A percentile compares a stretch with the other conserved stretches of the same genome.
Evolutionary conservation across 2,113 vertebrate genomes (phyloP).

Genomic region (Hiodon tergisus): DNA sequence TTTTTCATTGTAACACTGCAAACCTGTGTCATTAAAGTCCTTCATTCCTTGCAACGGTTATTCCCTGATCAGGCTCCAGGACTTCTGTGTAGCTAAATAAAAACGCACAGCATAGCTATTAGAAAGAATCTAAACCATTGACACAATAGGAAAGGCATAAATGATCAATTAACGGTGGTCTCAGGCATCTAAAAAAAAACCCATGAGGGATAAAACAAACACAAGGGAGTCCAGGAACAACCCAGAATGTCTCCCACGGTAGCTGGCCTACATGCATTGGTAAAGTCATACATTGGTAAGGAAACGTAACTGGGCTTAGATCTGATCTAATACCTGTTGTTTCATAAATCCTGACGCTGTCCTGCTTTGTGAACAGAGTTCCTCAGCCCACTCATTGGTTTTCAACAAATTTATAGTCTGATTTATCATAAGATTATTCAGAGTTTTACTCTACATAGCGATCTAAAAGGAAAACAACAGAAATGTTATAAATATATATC

Average conservation of each 20-base stretch:
- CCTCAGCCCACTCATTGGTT: neutral
- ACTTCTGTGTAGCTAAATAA: too few relatives aligned
- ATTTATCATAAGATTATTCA: constrained; percentile 33
- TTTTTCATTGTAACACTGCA: too few relatives aligned
- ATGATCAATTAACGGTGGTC: neutral
- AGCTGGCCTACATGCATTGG: constrained; percentile 45
- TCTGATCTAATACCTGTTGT: neutral
- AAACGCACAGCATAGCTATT: too few relatives aligned
- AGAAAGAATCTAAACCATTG: too few relatives aligned
- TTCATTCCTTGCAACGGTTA: too few relatives aligned
- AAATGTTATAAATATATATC: constrained; percentile 60
- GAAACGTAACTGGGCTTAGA: neutral
- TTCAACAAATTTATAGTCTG: constrained; percentile 17
- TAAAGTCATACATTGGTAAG: neutral
- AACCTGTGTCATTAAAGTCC: too few relatives aligned
- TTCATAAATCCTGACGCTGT: neutral
- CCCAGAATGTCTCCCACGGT: constrained; percentile 47
- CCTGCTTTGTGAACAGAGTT: neutral
- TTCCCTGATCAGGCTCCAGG: too few relatives aligned
- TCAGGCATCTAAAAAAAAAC: neutral
- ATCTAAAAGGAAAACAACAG: constrained; percentile 12
- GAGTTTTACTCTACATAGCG: constrained; percentile 10
- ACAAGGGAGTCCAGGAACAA: constrained; percentile 45
- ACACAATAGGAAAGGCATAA: neutral
- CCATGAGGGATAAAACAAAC: constrained; percentile 31